phyloP scores from a whole-genome alignment of 2,797 vertebrate genomes.

The Craterocephalus amniculus region DNA sequence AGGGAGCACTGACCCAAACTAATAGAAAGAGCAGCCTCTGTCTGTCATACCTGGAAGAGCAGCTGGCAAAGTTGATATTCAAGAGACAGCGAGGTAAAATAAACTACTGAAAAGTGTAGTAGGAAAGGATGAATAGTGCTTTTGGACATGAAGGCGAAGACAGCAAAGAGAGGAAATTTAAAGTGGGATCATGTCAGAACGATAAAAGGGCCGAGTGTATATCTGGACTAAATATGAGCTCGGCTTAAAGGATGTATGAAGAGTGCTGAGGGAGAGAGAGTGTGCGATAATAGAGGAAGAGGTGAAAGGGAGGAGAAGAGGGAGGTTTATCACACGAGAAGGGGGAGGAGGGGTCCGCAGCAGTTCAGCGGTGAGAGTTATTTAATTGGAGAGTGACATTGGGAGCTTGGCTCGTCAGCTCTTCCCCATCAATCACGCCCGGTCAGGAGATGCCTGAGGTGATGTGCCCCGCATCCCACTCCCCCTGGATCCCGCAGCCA shows the following conservation, averaged over 20 bases:
- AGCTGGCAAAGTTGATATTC: conserved; percentile 54
- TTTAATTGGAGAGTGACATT: conserved; percentile 86
- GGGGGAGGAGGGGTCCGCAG: conserved; percentile 25
- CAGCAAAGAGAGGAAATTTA: neutral
- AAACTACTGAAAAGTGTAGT: conserved; percentile 1
- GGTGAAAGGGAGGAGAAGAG: conserved; percentile 54
- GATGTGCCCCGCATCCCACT: conserved; percentile 50
- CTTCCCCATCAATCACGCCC: conserved; percentile 80
- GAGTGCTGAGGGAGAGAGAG: conserved; percentile 32
- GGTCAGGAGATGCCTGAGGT: conserved; percentile 72
- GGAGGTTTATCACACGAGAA: conserved; percentile 42
- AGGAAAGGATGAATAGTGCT: conserved; percentile 7
- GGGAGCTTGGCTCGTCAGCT: conserved; percentile 77
- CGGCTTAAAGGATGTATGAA: conserved; percentile 45
- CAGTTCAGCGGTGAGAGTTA: conserved; percentile 78
- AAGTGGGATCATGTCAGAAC: conserved; percentile 12
- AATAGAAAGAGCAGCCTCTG: conserved; percentile 83
- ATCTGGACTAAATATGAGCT: conserved; percentile 44
- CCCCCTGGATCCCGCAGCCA: conserved; percentile 33
- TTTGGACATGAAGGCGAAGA: conserved; percentile 11
- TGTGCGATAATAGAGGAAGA: conserved; percentile 51
- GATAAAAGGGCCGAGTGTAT: neutral
- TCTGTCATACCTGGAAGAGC: conserved; percentile 79
- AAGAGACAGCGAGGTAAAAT: conserved; percentile 14
- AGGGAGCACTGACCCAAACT: conserved; percentile 72